These are phyloP conservation scores for Actinopyga echinites DNA, from an alignment of 53 echinoderm and acorn worm genomes.

Conservation along the genomic window DNA sequence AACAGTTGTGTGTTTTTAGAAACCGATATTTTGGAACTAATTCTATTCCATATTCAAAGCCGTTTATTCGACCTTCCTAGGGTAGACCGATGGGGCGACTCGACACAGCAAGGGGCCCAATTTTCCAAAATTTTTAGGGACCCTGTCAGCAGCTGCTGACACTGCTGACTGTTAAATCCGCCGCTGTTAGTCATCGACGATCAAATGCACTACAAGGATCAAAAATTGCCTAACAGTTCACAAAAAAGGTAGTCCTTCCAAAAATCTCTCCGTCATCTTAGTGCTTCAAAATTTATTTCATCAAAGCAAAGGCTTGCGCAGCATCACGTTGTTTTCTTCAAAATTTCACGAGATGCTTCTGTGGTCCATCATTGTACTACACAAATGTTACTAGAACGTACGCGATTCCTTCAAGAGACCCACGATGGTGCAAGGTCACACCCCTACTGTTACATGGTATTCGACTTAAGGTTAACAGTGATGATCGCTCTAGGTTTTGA, in stretches of 20 bases:
- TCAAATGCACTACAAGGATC: slow-evolving; percentile 39
- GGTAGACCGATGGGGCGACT: no score
- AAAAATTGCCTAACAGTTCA: no score
- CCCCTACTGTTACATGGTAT: slow-evolving; percentile 70
- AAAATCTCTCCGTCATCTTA: slow-evolving; percentile 53
- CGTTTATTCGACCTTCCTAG: no score
- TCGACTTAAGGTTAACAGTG: slow-evolving; percentile 67
- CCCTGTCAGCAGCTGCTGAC: no score
- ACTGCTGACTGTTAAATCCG: no score
- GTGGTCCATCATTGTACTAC: slow-evolving; percentile 36
- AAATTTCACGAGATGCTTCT: slow-evolving; percentile 51
- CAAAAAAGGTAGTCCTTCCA: slow-evolving; percentile 56
- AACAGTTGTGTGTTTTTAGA: no score
- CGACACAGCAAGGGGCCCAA: no score
- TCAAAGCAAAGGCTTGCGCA: slow-evolving; percentile 46
- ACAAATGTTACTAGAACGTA: slow-evolving; percentile 67
- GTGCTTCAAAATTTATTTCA: slow-evolving; percentile 51
- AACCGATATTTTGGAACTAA: no score
- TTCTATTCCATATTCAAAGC: no score
- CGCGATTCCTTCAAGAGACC: neutral
- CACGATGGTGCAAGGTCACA: neutral
- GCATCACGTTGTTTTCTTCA: slow-evolving; percentile 47
- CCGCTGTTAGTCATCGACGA: slow-evolving; percentile 60
- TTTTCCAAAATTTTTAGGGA: no score
- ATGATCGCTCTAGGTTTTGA: neutral